Evolutionary conservation across 30 jellyfish, hydroid and myxozoan species (phyloP), one percentile per base, ranked within the genome.

Genomic region (Aurelia coerulea): DNA sequence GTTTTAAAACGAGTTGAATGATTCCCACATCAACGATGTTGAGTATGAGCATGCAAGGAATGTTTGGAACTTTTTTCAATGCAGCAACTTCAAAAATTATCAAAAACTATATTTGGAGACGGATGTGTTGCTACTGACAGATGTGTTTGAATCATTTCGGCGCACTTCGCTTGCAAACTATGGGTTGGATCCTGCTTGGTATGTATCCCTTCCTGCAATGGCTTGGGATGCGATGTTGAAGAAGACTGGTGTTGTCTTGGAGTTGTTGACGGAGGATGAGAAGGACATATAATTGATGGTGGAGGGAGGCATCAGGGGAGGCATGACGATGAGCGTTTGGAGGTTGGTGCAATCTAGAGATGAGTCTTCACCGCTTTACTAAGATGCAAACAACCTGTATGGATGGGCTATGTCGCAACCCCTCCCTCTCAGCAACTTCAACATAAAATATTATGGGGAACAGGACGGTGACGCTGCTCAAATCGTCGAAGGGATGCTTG

Each of bases 131-230:
- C 72, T 81, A 3, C 85, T 84, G 0, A 1, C 90, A 2, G 92
- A 74, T 33, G 92, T 85, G 11, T 85, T 85, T 76, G 92, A 85
- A 64, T 32, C 75, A 1, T 87, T 78, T 46, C 63, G 93, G 46
- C 65, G 66, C 5, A 67, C 76, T 13, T 60, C 89, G 10, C 63
- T 58, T 1, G 33, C 62, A 11, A 2, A 63, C 23, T 87, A 77
- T 52, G 18, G 35, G 0, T 50, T 87, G 51, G 96, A 87, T 58
- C 96, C 96, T 19, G 93, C 94, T 35, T 34, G 56, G 32, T 78
- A n/a, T 60, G 53, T 23, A 41, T 54, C 96, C 35, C 37, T 91
- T 2, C 96, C 96, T 1, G 96, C 93, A 5, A 42, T 87, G 39
- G 77, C 96, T 17, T 87, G 32, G 69, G 69, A 60, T 23, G 69